phyloP scores from a whole-genome alignment of 2,888 invertebrate genomes.

The Bombylius discolor region DNA sequence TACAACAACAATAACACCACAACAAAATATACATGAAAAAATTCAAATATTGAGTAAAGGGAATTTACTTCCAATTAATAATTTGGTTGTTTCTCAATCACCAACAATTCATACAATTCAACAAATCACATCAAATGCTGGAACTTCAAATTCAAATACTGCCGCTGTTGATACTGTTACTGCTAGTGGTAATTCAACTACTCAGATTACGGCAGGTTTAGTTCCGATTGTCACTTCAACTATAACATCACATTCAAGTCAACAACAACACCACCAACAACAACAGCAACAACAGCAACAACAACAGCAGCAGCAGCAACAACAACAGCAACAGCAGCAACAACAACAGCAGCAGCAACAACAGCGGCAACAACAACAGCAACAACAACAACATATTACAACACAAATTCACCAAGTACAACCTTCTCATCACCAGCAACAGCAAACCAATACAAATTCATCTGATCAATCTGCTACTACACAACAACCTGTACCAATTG shows the following conservation, averaged over 20 bases:
- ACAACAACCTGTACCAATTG: constrained; percentile 32
- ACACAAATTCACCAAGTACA: constrained; percentile 1
- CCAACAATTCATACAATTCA: constrained; percentile 36
- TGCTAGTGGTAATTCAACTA: constrained; percentile 23
- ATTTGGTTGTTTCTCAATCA: constrained; percentile 31
- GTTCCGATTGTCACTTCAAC: constrained; percentile 34
- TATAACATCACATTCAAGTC: constrained; percentile 32
- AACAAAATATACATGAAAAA: constrained; percentile 12
- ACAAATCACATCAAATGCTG: constrained; percentile 32
- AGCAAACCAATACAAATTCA: constrained; percentile 1
- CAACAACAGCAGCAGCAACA: constrained; percentile 20
- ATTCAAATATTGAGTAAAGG: constrained; percentile 11
- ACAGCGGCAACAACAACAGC: constrained; percentile 24
- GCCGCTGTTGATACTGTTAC: constrained; percentile 5
- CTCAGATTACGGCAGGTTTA: constrained; percentile 22
- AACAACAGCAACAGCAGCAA: constrained; percentile 17
- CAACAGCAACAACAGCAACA: constrained; percentile 20
- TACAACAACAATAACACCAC: constrained; percentile 2
- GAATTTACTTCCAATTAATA: constrained; percentile 13
- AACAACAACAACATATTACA: constrained; percentile 12
- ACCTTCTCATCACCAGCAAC: constrained; percentile 6
- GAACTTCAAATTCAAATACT: constrained; percentile 10
- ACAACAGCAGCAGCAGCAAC: constrained; percentile 25
- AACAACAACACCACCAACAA: constrained; percentile 30
- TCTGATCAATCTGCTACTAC: constrained; percentile 21